These are phyloP conservation scores for Eulimnadia texana DNA, from an alignment of 1,140 invertebrate species.

Conservation along the genomic window DNA sequence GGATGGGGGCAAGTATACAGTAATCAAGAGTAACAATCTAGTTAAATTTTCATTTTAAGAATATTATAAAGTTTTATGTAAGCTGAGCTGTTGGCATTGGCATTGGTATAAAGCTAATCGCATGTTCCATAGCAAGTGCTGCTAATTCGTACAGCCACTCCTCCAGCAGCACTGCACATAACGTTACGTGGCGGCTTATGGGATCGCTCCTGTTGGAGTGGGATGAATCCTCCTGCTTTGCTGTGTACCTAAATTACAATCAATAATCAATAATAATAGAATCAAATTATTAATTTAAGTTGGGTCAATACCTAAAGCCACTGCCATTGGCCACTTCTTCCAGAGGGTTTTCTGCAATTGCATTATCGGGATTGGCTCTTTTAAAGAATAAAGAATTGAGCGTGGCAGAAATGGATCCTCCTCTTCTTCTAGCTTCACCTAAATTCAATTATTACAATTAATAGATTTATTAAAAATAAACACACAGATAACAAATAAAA, in stretches of 20 bases:
- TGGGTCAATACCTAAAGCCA: background rate
- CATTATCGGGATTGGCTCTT: background rate
- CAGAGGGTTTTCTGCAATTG: background rate
- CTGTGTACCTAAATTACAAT: background rate
- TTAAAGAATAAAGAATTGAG: background rate
- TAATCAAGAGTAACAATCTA: too few relatives aligned
- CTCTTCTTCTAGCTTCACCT: background rate
- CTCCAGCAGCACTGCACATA: slow-evolving; percentile 11
- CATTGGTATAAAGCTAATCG: background rate
- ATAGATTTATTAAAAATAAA: background rate
- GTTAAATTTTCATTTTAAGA: too few relatives aligned
- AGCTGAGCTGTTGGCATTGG: background rate
- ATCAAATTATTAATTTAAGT: background rate
- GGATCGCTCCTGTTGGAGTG: slow-evolving; percentile 4
- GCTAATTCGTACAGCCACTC: slow-evolving; percentile 15
- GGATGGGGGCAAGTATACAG: too few relatives aligned
- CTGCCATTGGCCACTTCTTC: background rate
- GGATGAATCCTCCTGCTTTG: background rate
- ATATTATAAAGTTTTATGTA: too few relatives aligned
- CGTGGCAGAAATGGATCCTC: background rate
- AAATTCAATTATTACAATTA: background rate
- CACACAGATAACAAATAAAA: background rate
- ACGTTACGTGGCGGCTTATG: slow-evolving; percentile 3
- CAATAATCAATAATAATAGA: background rate
- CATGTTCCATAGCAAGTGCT: slow-evolving; percentile 12